Evolutionary conservation across 1,140 invertebrate genomes (phyloP), one percentile per base, ranked within the genome.

Genomic region (Caenorhabditis remanei): DNA sequence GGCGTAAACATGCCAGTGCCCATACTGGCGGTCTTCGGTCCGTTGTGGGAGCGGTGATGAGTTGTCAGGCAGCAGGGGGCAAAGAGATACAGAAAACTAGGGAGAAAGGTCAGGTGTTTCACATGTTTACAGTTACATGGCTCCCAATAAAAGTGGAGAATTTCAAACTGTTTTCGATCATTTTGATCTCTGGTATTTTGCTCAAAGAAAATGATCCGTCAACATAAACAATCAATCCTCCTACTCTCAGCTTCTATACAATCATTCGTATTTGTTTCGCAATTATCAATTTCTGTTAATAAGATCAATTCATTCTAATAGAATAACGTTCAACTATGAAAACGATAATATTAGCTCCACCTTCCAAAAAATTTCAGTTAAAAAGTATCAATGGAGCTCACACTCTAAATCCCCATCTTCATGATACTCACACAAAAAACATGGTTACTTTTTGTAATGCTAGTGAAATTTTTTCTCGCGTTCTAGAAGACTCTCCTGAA

Each of bases 1-100:
- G 32, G 46, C 71, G 71, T 79, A 79, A 79, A 79, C 71, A 79
- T n/a, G 71, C n/a, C 71, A 13, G 71, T 79, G 71, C 71, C 71
- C 71, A 79, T 79, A 46, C 71, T 79, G 71, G 71, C 71, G 71
- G 71, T 79, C 71, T 79, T 79, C 71, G 71, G 71, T 50, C 71
- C 71, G 11, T n/a, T 79, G 71, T 46, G 2, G 46, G 43, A 79
- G 71, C 14, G 71, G 65, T 71, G 21, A 21, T 32, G 21, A 21
- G 65, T 14, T 48, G 65, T 43, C 40, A 16, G 32, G 11, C 24
- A 32, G 61, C 8, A 16, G 41, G 43, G 65, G 41, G 11, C 41
- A 46, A 71, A 48, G 41, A 71, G 43, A 71, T 71, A 71, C 65
- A 19, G 65, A 71, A 71, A 21, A 79, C 65, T 19, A 16, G 41